phyloP scores from a whole-genome alignment of 2,888 invertebrate genomes.

The Rhamnusium bicolor region DNA sequence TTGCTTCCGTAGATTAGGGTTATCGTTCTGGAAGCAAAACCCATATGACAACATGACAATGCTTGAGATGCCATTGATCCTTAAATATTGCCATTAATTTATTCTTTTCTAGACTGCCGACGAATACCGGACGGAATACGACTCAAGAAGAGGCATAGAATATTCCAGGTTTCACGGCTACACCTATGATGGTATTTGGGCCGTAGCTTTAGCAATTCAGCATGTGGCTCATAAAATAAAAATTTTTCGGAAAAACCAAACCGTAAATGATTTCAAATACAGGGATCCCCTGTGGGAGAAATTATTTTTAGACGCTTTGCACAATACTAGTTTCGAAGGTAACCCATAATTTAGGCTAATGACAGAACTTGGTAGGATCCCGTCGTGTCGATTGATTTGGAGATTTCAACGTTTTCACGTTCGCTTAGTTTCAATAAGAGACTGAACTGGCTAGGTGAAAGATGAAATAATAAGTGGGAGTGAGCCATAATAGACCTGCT shows the following conservation, averaged over 20 bases:
- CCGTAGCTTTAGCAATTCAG: conserved; percentile 95
- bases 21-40: background rate
- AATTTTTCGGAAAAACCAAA: conserved; percentile 81
- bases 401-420: too few species aligned
- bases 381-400: too few species aligned
- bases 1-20: background rate
- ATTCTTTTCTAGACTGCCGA: conserved; percentile 83
- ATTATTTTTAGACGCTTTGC: conserved; percentile 88
- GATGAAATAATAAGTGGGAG: too few species aligned
- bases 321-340: conserved; percentile 95
- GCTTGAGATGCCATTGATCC: too few species aligned
- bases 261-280: conserved; percentile 88
- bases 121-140: conserved; percentile 90
- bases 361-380: too few species aligned
- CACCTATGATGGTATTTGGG: conserved; percentile 99
- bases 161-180: conserved; percentile 98
- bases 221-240: conserved; percentile 86
- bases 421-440: too few species aligned
- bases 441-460: too few species aligned
- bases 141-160: conserved; percentile 84
- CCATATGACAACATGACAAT: too few species aligned
- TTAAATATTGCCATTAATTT: background rate
- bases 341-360: conserved; percentile 72
- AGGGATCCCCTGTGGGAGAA: conserved; percentile 90
- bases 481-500: too few species aligned